These are phyloP conservation scores for Crotalus horridus DNA, from an alignment of 2,113 vertebrate genomes.

Conservation along the genomic window DNA sequence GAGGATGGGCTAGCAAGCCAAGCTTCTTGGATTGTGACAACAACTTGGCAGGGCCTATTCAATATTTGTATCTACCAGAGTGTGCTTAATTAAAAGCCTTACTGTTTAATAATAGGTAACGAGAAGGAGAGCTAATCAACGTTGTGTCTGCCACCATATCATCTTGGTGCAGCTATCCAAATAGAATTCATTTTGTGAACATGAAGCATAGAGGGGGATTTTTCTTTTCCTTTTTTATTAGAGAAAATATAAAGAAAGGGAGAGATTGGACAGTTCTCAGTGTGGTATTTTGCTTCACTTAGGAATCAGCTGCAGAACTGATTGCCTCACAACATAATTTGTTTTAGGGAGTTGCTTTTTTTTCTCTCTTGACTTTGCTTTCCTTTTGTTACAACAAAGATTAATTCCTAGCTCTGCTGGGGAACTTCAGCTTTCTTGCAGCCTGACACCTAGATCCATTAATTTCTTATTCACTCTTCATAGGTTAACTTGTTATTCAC, in stretches of 20 bases:
- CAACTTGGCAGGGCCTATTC: constrained; percentile 7
- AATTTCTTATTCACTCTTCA: background rate
- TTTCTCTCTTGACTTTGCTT: background rate
- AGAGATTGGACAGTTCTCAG: background rate
- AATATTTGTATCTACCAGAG: constrained; percentile 42
- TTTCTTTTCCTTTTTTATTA: background rate
- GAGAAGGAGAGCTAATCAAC: constrained; percentile 38
- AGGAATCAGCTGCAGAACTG: background rate
- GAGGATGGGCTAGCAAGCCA: constrained; percentile 15
- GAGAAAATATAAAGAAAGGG: background rate
- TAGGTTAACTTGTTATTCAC: background rate
- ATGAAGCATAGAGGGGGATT: background rate
- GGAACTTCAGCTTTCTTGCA: background rate
- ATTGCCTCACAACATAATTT: background rate
- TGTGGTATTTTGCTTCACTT: background rate
- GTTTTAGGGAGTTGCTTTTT: background rate
- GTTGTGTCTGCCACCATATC: background rate
- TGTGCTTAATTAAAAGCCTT: constrained; percentile 43
- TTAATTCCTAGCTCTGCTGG: background rate
- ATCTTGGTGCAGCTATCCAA: background rate
- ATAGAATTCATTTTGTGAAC: constrained; percentile 28
- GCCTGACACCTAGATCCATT: background rate
- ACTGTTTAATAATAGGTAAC: constrained; percentile 41
- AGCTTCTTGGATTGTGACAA: constrained; percentile 32
- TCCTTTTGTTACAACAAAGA: background rate